These are phyloP conservation scores for Diaphora mendica DNA, from an alignment of 2,888 invertebrate species.

Conservation along the genomic window DNA sequence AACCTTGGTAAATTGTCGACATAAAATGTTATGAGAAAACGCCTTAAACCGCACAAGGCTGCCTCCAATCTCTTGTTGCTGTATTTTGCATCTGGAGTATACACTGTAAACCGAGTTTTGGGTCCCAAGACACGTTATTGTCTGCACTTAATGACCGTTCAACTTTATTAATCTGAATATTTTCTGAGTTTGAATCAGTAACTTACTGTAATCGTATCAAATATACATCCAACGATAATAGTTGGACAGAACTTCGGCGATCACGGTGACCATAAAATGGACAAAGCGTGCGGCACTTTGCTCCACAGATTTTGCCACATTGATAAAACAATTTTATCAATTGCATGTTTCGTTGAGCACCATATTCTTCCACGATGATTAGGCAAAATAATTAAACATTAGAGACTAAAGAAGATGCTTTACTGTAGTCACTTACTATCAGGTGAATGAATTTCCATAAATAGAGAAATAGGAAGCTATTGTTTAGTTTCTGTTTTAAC, in stretches of 20 bases:
- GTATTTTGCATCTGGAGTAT: slow-evolving; percentile 69
- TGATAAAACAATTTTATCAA: too few relatives aligned
- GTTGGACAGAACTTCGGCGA: slow-evolving; percentile 17
- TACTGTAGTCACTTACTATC: background rate
- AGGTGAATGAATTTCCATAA: background rate
- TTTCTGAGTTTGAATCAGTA: slow-evolving; percentile 38
- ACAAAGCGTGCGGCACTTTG: too few relatives aligned
- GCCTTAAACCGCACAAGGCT: slow-evolving; percentile 67
- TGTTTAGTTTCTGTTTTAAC: background rate
- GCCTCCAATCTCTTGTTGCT: slow-evolving; percentile 64
- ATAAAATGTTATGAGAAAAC: slow-evolving; percentile 77
- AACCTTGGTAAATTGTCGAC: slow-evolving; percentile 74
- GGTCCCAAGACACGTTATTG: slow-evolving; percentile 53
- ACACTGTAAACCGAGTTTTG: slow-evolving; percentile 54
- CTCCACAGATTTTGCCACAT: too few relatives aligned
- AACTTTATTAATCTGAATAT: slow-evolving; percentile 48
- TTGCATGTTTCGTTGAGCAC: too few relatives aligned
- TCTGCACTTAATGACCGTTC: slow-evolving; percentile 58
- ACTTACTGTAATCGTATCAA: slow-evolving; percentile 39
- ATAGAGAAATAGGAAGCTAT: background rate
- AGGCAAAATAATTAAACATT: background rate
- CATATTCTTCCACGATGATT: too few relatives aligned
- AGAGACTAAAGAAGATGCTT: too few relatives aligned
- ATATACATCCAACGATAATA: slow-evolving; percentile 41
- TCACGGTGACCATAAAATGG: background rate